phyloP scores from a whole-genome alignment of 1,140 invertebrate species.

The Tetragonula clypearis region DNA sequence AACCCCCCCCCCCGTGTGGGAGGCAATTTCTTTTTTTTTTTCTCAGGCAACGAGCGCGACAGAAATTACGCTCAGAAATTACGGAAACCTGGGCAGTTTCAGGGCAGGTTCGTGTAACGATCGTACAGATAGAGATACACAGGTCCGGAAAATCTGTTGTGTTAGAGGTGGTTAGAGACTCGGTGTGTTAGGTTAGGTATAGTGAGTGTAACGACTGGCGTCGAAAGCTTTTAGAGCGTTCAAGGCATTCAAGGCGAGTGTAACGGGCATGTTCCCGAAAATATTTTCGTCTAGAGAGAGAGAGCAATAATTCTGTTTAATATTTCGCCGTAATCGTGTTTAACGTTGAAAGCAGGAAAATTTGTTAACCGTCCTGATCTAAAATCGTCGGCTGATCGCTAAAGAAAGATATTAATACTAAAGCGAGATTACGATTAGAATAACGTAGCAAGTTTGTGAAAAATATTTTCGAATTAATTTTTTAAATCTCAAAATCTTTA shows the following conservation, averaged over 20 bases:
- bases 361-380: neutral
- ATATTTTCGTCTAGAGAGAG: neutral
- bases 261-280: constrained; percentile 1
- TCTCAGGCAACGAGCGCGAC: neutral
- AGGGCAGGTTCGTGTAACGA: neutral
- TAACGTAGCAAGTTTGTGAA: too few species aligned
- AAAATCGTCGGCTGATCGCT: neutral
- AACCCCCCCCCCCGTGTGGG: neutral
- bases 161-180: neutral
- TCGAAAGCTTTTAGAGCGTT: constrained; percentile 20
- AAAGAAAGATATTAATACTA: neutral
- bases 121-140: neutral
- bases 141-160: neutral
- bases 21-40: neutral
- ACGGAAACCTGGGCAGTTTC: neutral
- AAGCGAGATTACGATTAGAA: too few species aligned
- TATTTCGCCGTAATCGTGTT: neutral
- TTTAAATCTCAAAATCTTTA: neutral
- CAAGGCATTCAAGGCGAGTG: neutral
- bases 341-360: neutral
- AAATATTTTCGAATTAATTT: neutral
- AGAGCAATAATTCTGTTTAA: neutral
- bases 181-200: neutral
- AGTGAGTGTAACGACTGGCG: neutral
- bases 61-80: neutral